Percentiles rank a stretch among this genome's conserved stretches.
These are phyloP conservation scores for Donacobius atricapilla DNA, from an alignment of 2,113 vertebrate genomes.

Conservation along the genomic window DNA sequence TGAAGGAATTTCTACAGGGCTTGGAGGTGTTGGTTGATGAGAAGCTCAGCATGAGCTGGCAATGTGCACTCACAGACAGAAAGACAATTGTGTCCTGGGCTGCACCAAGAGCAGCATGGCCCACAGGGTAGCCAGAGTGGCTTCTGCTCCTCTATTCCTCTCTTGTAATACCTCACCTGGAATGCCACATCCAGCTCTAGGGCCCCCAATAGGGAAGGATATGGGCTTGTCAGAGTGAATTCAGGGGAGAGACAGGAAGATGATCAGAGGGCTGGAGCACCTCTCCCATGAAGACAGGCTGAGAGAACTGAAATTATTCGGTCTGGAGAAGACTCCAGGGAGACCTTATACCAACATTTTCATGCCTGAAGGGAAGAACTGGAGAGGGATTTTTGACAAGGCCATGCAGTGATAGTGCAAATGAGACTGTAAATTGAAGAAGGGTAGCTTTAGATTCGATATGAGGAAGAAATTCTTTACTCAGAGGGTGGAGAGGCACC, in stretches of 20 bases:
- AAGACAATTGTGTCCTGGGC: background rate
- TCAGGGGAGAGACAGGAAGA: background rate
- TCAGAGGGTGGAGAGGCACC: background rate
- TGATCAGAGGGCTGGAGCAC: background rate
- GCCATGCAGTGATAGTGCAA: background rate
- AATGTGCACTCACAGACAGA: background rate
- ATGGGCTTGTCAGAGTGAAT: background rate
- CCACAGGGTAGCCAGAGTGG: background rate
- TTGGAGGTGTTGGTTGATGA: background rate
- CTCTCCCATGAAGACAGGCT: background rate
- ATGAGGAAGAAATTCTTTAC: background rate
- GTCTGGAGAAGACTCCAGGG: background rate
- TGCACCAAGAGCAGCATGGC: background rate
- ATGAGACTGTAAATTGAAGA: background rate
- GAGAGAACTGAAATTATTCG: background rate
- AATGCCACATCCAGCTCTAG: background rate
- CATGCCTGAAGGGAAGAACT: too few species aligned
- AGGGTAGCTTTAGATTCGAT: background rate
- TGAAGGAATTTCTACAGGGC: background rate
- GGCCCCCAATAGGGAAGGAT: background rate
- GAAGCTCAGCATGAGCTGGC: background rate
- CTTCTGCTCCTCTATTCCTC: background rate
- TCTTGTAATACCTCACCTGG: background rate
- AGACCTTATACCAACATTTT: background rate
- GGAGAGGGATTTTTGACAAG: background rate